phyloP scores from a whole-genome alignment of 1,140 invertebrate genomes.

The Sitodiplosis mosellana region DNA sequence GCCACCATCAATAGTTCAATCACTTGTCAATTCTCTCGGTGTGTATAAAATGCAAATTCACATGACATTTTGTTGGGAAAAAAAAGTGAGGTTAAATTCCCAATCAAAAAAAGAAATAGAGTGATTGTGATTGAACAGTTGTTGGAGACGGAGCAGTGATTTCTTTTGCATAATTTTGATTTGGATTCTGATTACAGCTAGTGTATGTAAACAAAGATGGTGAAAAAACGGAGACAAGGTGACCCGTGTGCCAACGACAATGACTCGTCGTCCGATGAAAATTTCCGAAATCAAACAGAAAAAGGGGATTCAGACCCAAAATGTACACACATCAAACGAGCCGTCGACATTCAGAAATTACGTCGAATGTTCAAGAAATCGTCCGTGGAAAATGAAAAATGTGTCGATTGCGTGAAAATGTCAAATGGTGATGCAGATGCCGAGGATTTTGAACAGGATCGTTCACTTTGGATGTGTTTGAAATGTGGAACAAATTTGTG shows the following conservation, averaged over 20 bases:
- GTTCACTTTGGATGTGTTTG: conserved; percentile 46
- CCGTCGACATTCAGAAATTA: conserved; percentile 41
- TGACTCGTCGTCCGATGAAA: neutral
- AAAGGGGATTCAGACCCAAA: conserved; percentile 20
- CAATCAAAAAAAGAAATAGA: too few species aligned
- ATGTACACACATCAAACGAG: conserved; percentile 50
- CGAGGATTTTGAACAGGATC: conserved; percentile 40
- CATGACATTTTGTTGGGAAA: too few species aligned
- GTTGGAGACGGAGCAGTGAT: too few species aligned
- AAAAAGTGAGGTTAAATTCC: too few species aligned
- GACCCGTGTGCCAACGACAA: neutral
- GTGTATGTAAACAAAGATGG: neutral
- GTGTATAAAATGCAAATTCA: too few species aligned
- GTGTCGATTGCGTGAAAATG: conserved; percentile 35
- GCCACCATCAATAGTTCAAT: too few species aligned
- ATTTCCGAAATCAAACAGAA: neutral
- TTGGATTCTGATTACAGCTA: neutral
- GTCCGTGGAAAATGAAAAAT: conserved; percentile 34
- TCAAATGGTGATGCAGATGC: conserved; percentile 14
- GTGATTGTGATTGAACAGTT: too few species aligned
- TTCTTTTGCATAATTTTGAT: too few species aligned
- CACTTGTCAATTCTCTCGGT: too few species aligned
- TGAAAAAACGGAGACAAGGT: neutral
- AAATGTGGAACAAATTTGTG: conserved; percentile 59
- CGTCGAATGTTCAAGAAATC: conserved; percentile 37